phyloP scores from a whole-genome alignment of 2,113 vertebrate species.

The Nycticorax nycticorax region DNA sequence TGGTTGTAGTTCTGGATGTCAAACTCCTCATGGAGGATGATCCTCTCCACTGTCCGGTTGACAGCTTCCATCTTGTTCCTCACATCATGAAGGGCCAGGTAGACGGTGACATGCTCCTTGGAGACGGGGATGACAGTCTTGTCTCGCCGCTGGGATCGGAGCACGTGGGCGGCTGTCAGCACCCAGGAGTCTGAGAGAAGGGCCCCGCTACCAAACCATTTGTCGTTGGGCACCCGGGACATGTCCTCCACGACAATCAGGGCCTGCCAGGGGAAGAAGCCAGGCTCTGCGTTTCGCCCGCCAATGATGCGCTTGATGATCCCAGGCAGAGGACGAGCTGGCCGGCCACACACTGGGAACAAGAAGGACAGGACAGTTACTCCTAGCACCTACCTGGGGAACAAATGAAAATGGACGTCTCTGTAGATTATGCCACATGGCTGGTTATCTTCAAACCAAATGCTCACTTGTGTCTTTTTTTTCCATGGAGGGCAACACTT shows the following conservation, averaged over 20 bases:
- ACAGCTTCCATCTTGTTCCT: conserved; percentile 78
- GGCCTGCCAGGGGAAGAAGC: conserved; percentile 95
- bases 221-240: conserved; percentile 87
- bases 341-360: conserved; percentile 80
- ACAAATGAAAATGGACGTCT: background rate
- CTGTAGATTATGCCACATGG: conserved; percentile 49
- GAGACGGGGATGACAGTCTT: conserved; percentile 84
- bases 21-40: conserved; percentile 90
- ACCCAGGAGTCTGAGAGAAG: conserved; percentile 90
- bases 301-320: conserved; percentile 92
- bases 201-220: conserved; percentile 95
- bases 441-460: background rate
- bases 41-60: conserved; percentile 78
- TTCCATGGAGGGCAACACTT: background rate
- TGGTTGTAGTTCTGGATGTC: conserved; percentile 92
- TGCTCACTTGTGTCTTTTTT: background rate
- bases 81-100: conserved; percentile 83
- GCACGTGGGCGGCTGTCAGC: conserved; percentile 90
- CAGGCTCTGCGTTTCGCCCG: conserved; percentile 80
- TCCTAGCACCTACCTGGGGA: background rate
- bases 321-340: conserved; percentile 75
- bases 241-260: conserved; percentile 90
- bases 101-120: conserved; percentile 85
- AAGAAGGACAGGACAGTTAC: background rate
- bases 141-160: conserved; percentile 88